Base-by-base conservation (phyloP, 2,113 vertebrate species). In the Lophotis ruficrista region DNA sequence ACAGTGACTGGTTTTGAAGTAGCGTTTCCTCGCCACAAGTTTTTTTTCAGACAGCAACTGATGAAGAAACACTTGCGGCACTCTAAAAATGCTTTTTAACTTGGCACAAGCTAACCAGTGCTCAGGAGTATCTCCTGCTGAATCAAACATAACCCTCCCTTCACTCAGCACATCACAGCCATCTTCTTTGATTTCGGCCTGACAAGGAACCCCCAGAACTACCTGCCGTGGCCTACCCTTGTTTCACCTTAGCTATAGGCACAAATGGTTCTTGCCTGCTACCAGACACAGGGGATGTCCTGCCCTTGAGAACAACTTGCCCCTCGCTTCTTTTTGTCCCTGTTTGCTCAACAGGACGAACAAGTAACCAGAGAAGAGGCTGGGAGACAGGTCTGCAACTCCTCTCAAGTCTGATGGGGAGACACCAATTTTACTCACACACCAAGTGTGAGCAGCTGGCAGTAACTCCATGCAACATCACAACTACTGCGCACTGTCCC, bases 371-470 rank as follows among this genome's bases (percentile, higher is more conserved):
- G 6, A 78, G 22, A 23, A 57, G n/a, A 66, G 28, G n/a, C 30
- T 64, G 65, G 37, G 23, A 71, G 56, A 35, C 17, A 54, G 57
- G 22, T 62, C 77, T 86, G 51, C 50, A 70, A 4, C 72, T 62
- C 11, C 15, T 20, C 47, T 58, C 1, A 0, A 31, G n/a, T 31
- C n/a, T 38, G 62, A 31, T 0, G 0, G 12, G 48, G 57, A 72
- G 23, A 38, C 10, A 7, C 45, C n/a, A 2, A 1, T 50, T 48
- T 41, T 58, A 77, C 21, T 70, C 38, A 4, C 35, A 50, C 35
- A 3, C 5, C 4, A 13, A 28, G 21, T 1, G 2, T 10, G 38
- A 65, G 53, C 48, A 60, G 43, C 53, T 24, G 38, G 64, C 80
- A 92, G 21, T 3, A 17, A 38, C 43, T 54, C 43, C 77, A 24